phyloP scores from a whole-genome alignment of 37 sponge, comb jelly and placozoan genomes.

The Crambe crambe region DNA sequence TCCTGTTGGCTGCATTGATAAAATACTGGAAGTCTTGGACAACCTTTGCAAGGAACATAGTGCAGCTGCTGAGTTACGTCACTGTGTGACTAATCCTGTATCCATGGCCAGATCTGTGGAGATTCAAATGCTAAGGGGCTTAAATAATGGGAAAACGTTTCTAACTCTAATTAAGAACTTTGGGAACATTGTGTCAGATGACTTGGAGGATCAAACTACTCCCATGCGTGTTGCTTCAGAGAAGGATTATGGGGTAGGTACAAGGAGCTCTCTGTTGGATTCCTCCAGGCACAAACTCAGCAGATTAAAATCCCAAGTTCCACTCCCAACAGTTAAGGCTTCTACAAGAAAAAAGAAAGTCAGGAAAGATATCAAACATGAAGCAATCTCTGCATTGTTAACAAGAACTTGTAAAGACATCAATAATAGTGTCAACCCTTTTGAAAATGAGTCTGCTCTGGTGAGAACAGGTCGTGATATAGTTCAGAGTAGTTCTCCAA shows the following conservation, averaged over 20 bases:
- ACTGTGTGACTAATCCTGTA: slow-evolving; percentile 5
- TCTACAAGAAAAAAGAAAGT: no score
- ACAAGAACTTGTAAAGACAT: neutral
- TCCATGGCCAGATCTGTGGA: slow-evolving; percentile 7
- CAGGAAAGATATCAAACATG: neutral
- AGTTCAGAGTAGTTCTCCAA: neutral
- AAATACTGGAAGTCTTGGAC: slow-evolving; percentile 26
- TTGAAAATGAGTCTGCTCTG: slow-evolving; percentile 3
- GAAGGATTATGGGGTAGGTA: neutral
- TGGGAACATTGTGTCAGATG: neutral
- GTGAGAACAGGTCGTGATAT: neutral
- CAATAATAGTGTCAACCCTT: neutral
- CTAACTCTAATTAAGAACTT: slow-evolving; percentile 19
- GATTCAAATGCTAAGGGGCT: slow-evolving; percentile 27
- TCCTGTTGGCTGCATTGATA: slow-evolving; percentile 17
- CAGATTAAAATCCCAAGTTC: neutral
- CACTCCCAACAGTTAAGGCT: neutral
- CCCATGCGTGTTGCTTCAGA: neutral
- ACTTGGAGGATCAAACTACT: no score
- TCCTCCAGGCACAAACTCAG: neutral
- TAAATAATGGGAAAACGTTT: slow-evolving; percentile 15
- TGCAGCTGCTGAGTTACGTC: neutral
- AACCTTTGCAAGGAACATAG: neutral
- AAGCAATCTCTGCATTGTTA: neutral
- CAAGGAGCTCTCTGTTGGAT: neutral